A percentile compares a stretch with the other conserved stretches of the same genome.
These are phyloP conservation scores for Eulemur coronatus DNA, from an alignment of 2,797 vertebrate genomes.

Conservation along the genomic window DNA sequence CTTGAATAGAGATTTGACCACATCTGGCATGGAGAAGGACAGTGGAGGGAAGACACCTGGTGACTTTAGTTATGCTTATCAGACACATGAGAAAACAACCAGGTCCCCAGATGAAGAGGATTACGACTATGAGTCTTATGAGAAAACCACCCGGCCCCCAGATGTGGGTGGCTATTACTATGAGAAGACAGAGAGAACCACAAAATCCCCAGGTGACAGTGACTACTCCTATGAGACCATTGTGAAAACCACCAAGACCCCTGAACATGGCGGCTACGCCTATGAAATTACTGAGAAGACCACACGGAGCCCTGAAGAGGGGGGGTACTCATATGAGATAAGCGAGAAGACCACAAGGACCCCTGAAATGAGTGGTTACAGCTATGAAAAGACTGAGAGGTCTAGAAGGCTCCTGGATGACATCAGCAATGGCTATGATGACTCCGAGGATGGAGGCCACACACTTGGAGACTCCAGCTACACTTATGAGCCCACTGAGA, in stretches of 20 bases:
- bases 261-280: conserved; percentile 68
- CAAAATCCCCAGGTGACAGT: conserved; percentile 71
- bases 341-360: conserved; percentile 70
- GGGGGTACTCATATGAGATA: conserved; percentile 77
- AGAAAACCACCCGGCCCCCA: conserved; percentile 70
- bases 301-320: conserved; percentile 61
- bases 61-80: conserved; percentile 81
- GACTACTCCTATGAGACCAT: conserved; percentile 80
- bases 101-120: conserved; percentile 79
- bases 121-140: conserved; percentile 74
- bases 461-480: conserved; percentile 83
- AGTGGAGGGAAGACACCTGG: conserved; percentile 81
- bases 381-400: conserved; percentile 65
- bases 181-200: conserved; percentile 70
- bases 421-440: conserved; percentile 76
- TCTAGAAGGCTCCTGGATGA: conserved; percentile 72
- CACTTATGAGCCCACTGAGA: conserved; percentile 77
- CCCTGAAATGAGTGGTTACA: conserved; percentile 72
- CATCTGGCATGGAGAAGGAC: conserved; percentile 83
- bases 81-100: conserved; percentile 70
- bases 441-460: conserved; percentile 65
- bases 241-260: conserved; percentile 68
- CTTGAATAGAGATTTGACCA: conserved; percentile 83
- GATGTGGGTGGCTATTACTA: conserved; percentile 80
- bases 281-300: conserved; percentile 73